Evolutionary conservation across 2,797 vertebrate genomes (phyloP).

Genomic region (Lophius americanus): DNA sequence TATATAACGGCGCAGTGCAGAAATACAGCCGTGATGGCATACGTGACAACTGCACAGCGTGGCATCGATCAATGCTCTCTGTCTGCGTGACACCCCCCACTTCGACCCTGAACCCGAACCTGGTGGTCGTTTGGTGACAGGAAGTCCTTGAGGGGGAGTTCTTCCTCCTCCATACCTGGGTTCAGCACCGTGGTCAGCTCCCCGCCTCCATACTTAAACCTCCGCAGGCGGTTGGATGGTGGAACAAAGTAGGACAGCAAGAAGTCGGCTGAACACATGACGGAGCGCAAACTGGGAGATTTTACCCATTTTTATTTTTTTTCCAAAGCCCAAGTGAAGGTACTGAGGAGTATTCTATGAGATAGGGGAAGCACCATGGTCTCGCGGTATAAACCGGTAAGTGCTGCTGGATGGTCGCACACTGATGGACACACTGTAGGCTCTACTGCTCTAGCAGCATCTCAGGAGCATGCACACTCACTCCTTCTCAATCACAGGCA

Average conservation of each 20-base stretch:
- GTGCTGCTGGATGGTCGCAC: slow-evolving; percentile 33
- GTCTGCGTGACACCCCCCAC: slow-evolving; percentile 4
- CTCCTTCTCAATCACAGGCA: neutral
- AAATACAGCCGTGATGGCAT: slow-evolving; percentile 35
- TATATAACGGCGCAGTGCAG: slow-evolving; percentile 54
- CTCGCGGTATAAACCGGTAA: slow-evolving; percentile 81
- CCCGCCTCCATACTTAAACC: slow-evolving; percentile 22
- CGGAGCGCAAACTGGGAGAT: slow-evolving; percentile 2
- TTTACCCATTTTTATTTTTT: neutral
- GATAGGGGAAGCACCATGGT: slow-evolving; percentile 67
- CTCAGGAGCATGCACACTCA: neutral
- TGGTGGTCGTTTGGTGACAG: slow-evolving; percentile 9
- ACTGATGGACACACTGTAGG: slow-evolving; percentile 2
- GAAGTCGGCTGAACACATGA: slow-evolving; percentile 47
- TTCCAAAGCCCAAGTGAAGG: slow-evolving; percentile 5
- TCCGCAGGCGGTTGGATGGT: slow-evolving; percentile 8
- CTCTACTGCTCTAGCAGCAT: neutral
- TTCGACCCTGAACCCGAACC: neutral
- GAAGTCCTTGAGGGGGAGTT: slow-evolving; percentile 26
- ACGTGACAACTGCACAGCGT: slow-evolving; percentile 55
- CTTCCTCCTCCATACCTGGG: slow-evolving; percentile 37
- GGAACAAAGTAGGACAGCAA: slow-evolving; percentile 25
- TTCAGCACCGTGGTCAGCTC: slow-evolving; percentile 85
- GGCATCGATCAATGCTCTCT: slow-evolving; percentile 17
- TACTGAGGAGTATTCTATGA: slow-evolving; percentile 38